These are phyloP conservation scores for Alexandromys fortis DNA, from an alignment of 2,113 vertebrate genomes.

Conservation along the genomic window DNA sequence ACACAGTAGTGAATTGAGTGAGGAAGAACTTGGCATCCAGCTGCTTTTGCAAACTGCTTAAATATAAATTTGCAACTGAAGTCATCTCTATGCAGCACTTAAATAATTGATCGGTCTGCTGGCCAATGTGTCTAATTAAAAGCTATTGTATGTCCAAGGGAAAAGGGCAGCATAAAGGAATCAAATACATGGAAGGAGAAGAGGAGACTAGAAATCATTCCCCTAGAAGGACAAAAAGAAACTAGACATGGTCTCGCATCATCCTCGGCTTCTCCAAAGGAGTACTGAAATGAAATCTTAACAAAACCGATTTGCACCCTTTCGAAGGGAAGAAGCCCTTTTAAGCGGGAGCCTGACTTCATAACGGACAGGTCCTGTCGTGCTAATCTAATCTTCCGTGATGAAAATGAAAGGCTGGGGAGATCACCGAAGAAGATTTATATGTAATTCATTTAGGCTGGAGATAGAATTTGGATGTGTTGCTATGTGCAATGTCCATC, in stretches of 20 bases:
- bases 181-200: background rate
- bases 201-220: background rate
- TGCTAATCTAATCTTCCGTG: conserved; percentile 68
- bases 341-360: conserved; percentile 64
- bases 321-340: conserved; percentile 60
- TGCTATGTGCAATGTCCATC: background rate
- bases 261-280: conserved; percentile 14
- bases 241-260: background rate
- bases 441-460: conserved; percentile 58
- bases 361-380: conserved; percentile 68
- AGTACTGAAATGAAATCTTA: conserved; percentile 58
- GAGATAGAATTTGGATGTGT: background rate
- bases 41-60: conserved; percentile 22
- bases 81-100: background rate
- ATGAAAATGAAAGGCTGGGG: conserved; percentile 69
- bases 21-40: background rate
- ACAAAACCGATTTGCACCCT: conserved; percentile 71
- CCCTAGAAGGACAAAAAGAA: background rate
- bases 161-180: background rate
- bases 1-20: background rate
- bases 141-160: background rate
- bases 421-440: conserved; percentile 60
- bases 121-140: background rate
- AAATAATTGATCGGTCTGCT: conserved; percentile 37
- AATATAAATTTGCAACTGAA: background rate